Conservation (phyloP, 2,888 invertebrate species). For the Oscheius sp. region DNA sequence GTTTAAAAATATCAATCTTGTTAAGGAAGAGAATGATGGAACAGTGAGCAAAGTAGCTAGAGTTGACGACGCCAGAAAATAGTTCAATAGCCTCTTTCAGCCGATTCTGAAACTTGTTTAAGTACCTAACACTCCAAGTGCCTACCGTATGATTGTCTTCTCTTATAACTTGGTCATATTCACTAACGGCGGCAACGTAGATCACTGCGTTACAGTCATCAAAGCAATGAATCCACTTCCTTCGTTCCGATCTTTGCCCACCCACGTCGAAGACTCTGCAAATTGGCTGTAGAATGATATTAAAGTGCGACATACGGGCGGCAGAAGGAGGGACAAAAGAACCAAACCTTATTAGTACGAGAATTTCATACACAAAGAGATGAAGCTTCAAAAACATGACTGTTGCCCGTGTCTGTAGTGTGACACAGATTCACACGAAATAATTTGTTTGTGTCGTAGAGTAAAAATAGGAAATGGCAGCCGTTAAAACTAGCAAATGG, state of each 20-base stretch:
- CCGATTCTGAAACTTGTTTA: constrained; percentile 61
- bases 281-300: neutral
- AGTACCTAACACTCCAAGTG: neutral
- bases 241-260: constrained; percentile 81
- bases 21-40: constrained; percentile 71
- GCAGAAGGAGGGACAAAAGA: too few relatives aligned
- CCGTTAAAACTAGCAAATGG: too few relatives aligned
- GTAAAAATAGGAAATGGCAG: too few relatives aligned
- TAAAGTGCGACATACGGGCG: too few relatives aligned
- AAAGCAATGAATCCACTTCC: constrained; percentile 70
- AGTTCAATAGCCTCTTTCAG: constrained; percentile 66
- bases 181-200: constrained; percentile 66
- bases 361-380: too few relatives aligned
- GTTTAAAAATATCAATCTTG: constrained; percentile 69
- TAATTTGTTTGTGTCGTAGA: too few relatives aligned
- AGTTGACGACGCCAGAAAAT: constrained; percentile 59
- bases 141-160: constrained; percentile 64
- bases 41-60: constrained; percentile 58
- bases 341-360: too few relatives aligned
- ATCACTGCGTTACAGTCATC: constrained; percentile 66
- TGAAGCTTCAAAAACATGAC: too few relatives aligned
- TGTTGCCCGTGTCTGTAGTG: too few relatives aligned
- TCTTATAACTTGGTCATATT: constrained; percentile 64
- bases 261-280: constrained; percentile 97
- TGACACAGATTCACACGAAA: too few relatives aligned